Conservation (phyloP, 2,888 invertebrate species). For the Epistrophe eligans region DNA sequence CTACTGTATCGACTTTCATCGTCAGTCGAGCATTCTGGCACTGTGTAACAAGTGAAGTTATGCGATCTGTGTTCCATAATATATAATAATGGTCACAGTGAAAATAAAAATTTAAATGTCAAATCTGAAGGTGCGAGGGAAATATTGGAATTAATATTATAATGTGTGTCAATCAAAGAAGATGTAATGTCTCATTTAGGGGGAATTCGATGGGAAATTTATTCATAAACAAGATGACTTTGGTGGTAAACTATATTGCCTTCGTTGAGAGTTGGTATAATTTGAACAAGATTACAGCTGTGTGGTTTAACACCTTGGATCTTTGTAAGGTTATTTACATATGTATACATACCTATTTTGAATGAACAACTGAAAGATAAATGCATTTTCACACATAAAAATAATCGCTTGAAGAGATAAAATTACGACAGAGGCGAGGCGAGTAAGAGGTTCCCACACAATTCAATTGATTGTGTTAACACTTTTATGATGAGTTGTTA, state of each 20-base stretch:
- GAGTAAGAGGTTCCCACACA: background rate
- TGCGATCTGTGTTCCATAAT: constrained; percentile 79
- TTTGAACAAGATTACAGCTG: constrained; percentile 1
- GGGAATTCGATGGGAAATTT: constrained; percentile 53
- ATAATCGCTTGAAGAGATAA: background rate
- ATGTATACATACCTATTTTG: too few species aligned
- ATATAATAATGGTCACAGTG: background rate
- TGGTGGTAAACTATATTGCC: constrained; percentile 27
- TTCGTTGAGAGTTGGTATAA: constrained; percentile 24
- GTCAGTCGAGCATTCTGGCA: constrained; percentile 81
- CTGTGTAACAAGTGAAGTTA: constrained; percentile 82
- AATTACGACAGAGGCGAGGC: background rate
- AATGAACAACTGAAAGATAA: too few species aligned
- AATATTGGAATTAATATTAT: background rate
- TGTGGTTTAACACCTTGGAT: constrained; percentile 42
- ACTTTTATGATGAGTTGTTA: too few species aligned
- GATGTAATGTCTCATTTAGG: constrained; percentile 28
- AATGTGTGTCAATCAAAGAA: constrained; percentile 41
- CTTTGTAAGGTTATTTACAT: background rate
- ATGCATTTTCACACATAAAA: background rate
- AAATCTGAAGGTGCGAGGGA: constrained; percentile 12
- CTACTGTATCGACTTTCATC: constrained; percentile 77
- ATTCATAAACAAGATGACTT: background rate
- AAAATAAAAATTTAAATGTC: constrained; percentile 26
- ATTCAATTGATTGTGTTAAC: background rate